These are phyloP conservation scores for Metaphire vulgaris DNA, from an alignment of 1,140 invertebrate species.

Conservation along the genomic window DNA sequence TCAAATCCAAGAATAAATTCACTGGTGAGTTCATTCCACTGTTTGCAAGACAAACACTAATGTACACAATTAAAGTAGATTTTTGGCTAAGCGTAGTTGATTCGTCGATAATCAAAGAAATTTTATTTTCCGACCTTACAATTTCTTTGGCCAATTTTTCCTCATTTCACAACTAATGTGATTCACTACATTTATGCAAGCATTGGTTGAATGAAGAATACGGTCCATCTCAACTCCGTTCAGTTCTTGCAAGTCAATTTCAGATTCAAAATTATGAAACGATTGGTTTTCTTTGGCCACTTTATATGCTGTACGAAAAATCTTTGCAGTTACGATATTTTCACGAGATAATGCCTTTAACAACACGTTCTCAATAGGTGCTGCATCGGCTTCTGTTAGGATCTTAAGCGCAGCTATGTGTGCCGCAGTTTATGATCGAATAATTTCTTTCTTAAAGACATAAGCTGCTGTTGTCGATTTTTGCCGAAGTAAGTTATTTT, in stretches of 20 bases:
- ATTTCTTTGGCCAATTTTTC: neutral
- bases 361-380: constrained; percentile 12
- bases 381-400: neutral
- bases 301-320: neutral
- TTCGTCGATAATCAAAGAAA: neutral
- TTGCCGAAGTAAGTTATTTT: neutral
- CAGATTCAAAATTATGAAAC: neutral
- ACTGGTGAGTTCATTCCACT: too few relatives aligned
- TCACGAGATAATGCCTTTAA: constrained; percentile 6
- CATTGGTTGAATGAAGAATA: neutral
- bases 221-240: neutral
- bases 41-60: neutral
- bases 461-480: neutral
- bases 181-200: neutral
- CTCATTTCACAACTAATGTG: neutral
- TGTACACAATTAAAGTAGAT: neutral
- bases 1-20: neutral
- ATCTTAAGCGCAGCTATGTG: constrained; percentile 11
- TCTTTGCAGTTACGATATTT: neutral
- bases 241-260: neutral
- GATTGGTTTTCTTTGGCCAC: neutral
- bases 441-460: neutral
- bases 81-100: neutral
- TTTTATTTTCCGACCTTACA: neutral
- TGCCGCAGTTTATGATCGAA: constrained; percentile 3